A percentile compares a stretch with the other conserved stretches of the same genome.
Evolutionary conservation across 2,888 invertebrate genomes (phyloP).

Genomic region (Oligia strigilis): DNA sequence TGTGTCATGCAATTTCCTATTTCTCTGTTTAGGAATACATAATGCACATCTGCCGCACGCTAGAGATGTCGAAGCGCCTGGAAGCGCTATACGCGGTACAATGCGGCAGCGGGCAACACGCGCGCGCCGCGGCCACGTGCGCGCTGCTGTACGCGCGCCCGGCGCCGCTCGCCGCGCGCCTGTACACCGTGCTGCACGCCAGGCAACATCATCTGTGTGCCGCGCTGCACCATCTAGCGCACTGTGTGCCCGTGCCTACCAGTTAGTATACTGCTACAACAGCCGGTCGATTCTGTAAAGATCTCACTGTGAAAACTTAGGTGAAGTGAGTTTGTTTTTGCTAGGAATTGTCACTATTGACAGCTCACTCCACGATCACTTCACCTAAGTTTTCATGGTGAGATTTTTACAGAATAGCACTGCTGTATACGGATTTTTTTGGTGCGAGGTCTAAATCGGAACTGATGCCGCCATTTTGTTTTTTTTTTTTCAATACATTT

Average conservation of each 20-base stretch:
- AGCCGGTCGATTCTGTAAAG: too few relatives aligned
- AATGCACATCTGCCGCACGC: conserved; percentile 92
- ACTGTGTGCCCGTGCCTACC: conserved; percentile 80
- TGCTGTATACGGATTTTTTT: too few relatives aligned
- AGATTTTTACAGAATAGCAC: too few relatives aligned
- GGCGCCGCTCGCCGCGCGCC: conserved; percentile 83
- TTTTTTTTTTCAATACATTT: too few relatives aligned
- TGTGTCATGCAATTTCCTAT: not conserved
- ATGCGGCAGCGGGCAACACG: conserved; percentile 93
- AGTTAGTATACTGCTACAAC: conserved; percentile 73
- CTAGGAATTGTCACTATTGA: too few relatives aligned
- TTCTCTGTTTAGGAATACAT: conserved; percentile 89
- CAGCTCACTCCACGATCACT: too few relatives aligned
- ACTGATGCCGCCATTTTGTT: too few relatives aligned
- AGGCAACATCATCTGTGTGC: conserved; percentile 75
- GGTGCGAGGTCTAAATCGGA: too few relatives aligned
- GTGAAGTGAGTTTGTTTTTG: too few relatives aligned
- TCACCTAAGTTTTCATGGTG: too few relatives aligned
- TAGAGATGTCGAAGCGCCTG: conserved; percentile 92
- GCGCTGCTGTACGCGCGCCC: conserved; percentile 93
- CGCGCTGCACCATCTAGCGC: conserved; percentile 91
- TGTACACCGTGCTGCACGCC: conserved; percentile 93
- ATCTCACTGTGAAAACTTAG: too few relatives aligned
- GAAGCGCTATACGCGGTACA: conserved; percentile 94
- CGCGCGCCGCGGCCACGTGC: conserved; percentile 95